Evolutionary conservation across 2,888 invertebrate species (phyloP), one percentile per base, ranked within the genome.

Genomic region (Parnassius apollo): DNA sequence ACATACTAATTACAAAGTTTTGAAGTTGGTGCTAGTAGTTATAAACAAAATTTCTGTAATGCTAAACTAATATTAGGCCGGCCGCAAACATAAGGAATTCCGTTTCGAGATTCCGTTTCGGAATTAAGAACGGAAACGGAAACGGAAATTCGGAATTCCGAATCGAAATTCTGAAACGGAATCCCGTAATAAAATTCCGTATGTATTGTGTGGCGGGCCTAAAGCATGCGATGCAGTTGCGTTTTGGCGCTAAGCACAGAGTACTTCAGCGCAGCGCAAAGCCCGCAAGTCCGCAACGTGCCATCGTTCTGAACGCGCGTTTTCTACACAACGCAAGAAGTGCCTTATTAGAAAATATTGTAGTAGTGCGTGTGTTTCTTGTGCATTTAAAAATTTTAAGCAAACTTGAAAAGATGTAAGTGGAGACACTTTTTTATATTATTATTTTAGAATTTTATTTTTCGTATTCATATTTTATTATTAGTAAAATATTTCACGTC

Each of bases 241-340:
- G 51, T 56, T 55, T 56, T 51, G 56, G 55, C 61, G 61, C 56
- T 50, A 50, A 61, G 35, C 46, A 7, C 49, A 13, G 9, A 4
- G 44, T 44, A 11, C 11, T 11, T 11, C 10, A 35, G 35, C 25
- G 35, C 25, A 10, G 52, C 52, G 52, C 2, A 35, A 8, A 50
- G 18, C 51, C 45, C 44, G 11, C 42, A 57, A 57, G 58, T 62
- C 58, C 54, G 49, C 12, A 54, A 13, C 59, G 63, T 52, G 56
- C 63, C 59, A 44, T 56, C 63, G 59, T 56, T 59, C 52, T 22
- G 42, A 22, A 46, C 56, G 63, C 56, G 51, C 56, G 59, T 51
- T 18, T 13, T 42, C 13, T 52, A 52, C 52, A 46, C 52, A 48
- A 25, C 22, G 44, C 18, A 58, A n/a, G 50, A 58, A 48, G 44